Conservation (phyloP, 1,140 invertebrate genomes). For the Sesamia nonagrioides region DNA sequence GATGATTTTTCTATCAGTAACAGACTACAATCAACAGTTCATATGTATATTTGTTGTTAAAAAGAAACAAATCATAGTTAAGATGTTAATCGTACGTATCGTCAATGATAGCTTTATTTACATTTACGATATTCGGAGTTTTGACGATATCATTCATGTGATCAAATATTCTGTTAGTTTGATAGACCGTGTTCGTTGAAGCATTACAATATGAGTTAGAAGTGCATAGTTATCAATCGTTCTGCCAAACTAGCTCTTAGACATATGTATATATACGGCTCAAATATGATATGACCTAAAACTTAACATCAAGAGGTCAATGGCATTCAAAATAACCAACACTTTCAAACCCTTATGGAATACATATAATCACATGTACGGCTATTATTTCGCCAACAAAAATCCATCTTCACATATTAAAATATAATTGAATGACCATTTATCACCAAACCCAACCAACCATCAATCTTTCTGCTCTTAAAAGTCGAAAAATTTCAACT, state of each 20-base stretch:
- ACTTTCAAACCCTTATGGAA: neutral
- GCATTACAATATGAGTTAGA: neutral
- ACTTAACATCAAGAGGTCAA: neutral
- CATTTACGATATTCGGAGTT: too few relatives aligned
- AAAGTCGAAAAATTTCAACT: conserved; percentile 49
- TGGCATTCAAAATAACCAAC: neutral
- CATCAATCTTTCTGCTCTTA: conserved; percentile 31
- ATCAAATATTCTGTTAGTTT: too few relatives aligned
- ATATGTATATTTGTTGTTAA: too few relatives aligned
- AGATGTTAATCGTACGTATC: too few relatives aligned
- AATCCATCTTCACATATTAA: conserved; percentile 13
- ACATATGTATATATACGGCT: neutral
- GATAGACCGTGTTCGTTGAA: too few relatives aligned
- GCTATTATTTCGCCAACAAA: neutral
- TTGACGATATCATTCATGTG: too few relatives aligned
- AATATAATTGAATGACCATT: conserved; percentile 17
- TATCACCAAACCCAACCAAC: neutral
- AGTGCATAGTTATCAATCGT: neutral
- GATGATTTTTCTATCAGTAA: too few relatives aligned
- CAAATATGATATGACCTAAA: neutral
- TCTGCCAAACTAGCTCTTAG: neutral
- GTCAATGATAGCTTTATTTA: too few relatives aligned
- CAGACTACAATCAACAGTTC: too few relatives aligned
- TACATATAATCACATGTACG: neutral
- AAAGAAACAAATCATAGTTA: too few relatives aligned